Percentiles rank a stretch among this genome's conserved stretches.
Evolutionary conservation across 2,888 invertebrate genomes (phyloP).

Genomic region (Vesta saturnalis): DNA sequence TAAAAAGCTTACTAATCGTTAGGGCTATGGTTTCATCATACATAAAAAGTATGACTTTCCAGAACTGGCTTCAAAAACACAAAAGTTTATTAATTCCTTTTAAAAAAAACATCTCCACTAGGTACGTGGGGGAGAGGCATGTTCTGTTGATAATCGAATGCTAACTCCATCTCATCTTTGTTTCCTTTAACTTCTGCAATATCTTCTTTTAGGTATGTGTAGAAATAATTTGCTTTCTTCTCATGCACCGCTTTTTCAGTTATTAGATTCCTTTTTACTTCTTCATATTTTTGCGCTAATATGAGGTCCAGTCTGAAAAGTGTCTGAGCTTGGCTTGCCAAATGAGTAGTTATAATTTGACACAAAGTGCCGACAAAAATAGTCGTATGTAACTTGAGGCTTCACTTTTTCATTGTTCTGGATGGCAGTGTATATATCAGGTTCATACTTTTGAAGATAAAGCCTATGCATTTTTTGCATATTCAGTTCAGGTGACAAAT

Average conservation of each 20-base stretch:
- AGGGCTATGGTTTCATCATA: too few species aligned
- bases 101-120: too few species aligned
- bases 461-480: slow-evolving; percentile 31
- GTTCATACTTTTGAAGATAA: slow-evolving; percentile 25
- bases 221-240: too few species aligned
- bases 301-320: slow-evolving; percentile 14
- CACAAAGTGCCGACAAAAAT: slow-evolving; percentile 21
- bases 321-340: slow-evolving; percentile 22
- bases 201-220: too few species aligned
- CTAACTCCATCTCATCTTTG: too few species aligned
- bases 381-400: slow-evolving; percentile 22
- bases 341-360: slow-evolving; percentile 21
- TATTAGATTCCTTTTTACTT: too few species aligned
- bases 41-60: too few species aligned
- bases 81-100: slow-evolving; percentile 29
- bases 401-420: slow-evolving; percentile 18
- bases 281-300: too few species aligned
- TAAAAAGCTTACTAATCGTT: slow-evolving; percentile 22
- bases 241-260: too few species aligned
- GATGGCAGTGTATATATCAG: slow-evolving; percentile 7
- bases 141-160: too few species aligned
- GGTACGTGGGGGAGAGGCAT: too few species aligned
- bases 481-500: slow-evolving; percentile 43
- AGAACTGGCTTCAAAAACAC: slow-evolving; percentile 21
- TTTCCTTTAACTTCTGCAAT: too few species aligned